A percentile compares a stretch with the other conserved stretches of the same genome.
These are phyloP conservation scores for Eleginops maclovinus DNA, from an alignment of 2,113 vertebrate genomes.

Conservation along the genomic window DNA sequence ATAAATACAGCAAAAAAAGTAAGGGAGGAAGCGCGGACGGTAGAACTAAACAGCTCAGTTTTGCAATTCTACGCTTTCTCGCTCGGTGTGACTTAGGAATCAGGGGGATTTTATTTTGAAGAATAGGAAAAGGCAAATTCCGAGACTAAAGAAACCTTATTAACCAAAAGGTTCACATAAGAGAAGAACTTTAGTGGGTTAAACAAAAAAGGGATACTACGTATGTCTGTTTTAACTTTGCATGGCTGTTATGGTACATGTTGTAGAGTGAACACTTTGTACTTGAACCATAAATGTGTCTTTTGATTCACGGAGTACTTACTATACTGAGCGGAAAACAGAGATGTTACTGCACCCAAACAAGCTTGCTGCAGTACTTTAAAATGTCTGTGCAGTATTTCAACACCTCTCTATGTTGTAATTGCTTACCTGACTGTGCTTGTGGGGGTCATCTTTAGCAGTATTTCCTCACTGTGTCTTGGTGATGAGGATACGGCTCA, in stretches of 20 bases:
- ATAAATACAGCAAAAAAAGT: neutral
- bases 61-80: neutral
- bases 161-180: constrained; percentile 41
- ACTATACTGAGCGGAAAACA: constrained; percentile 24
- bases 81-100: neutral
- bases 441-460: constrained; percentile 21
- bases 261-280: constrained; percentile 53
- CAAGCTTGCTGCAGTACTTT: constrained; percentile 4
- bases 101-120: constrained; percentile 15
- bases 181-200: neutral
- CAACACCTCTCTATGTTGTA: constrained; percentile 33
- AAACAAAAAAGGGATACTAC: constrained; percentile 19
- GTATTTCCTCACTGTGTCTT: constrained; percentile 22
- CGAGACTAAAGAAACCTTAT: neutral
- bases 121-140: neutral
- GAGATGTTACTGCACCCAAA: neutral
- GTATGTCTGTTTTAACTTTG: constrained; percentile 32
- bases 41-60: neutral
- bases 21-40: neutral
- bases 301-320: constrained; percentile 70
- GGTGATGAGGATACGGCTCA: constrained; percentile 30
- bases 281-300: constrained; percentile 75
- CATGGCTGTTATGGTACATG: constrained; percentile 40
- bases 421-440: constrained; percentile 28
- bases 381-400: constrained; percentile 19